Percentiles rank a stretch among this genome's conserved stretches.
These are phyloP conservation scores for Syrrhaptes paradoxus DNA, from an alignment of 2,113 vertebrate species.

Conservation along the genomic window DNA sequence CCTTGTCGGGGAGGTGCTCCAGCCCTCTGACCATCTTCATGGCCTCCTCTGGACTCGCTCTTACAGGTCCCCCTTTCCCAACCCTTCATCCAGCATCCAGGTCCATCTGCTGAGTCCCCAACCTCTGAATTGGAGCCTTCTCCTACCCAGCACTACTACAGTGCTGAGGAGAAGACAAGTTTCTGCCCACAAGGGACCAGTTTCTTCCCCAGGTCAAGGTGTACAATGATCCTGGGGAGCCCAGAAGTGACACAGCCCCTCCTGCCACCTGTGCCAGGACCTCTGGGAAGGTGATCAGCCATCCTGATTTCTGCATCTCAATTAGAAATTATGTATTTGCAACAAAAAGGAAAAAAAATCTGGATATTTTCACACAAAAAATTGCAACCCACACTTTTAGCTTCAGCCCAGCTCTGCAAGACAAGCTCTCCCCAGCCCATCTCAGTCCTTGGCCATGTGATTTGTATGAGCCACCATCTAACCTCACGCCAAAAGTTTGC, in stretches of 20 bases:
- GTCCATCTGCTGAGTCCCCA: not conserved
- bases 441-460: fast-evolving
- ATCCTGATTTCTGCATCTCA: not conserved
- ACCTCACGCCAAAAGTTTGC: fast-evolving
- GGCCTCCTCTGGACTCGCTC: too few relatives aligned
- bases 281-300: not conserved
- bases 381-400: not conserved
- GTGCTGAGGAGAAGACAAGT: not conserved
- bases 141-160: not conserved
- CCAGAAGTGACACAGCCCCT: not conserved
- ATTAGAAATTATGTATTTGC: not conserved
- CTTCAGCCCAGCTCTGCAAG: not conserved
- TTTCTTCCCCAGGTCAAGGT: not conserved
- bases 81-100: not conserved
- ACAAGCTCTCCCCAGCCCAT: fast-evolving
- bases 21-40: too few relatives aligned
- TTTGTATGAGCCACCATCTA: fast-evolving
- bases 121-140: not conserved
- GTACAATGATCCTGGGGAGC: not conserved
- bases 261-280: not conserved
- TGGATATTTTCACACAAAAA: not conserved
- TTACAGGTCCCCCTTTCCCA: not conserved
- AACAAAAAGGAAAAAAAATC: not conserved
- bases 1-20: too few relatives aligned
- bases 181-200: not conserved